Conservation (phyloP, 1,140 invertebrate genomes). For the Leguminivora glycinivorella region DNA sequence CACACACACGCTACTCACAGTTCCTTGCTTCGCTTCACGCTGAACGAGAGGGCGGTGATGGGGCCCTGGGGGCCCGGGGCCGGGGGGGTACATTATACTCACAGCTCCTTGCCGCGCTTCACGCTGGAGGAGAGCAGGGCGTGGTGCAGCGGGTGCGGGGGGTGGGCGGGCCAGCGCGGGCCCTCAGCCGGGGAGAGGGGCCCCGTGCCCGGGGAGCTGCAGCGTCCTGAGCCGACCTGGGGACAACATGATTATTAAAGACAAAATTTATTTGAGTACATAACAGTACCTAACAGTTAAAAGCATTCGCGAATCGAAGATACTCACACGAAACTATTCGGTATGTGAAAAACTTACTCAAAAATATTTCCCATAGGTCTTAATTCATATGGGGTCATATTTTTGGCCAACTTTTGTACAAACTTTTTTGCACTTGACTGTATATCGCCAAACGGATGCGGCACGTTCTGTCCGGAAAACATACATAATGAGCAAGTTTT, state of each 20-base stretch:
- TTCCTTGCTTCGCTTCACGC: constrained; percentile 72
- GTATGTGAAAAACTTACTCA: too few species aligned
- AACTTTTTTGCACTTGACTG: too few species aligned
- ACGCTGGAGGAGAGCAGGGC: constrained; percentile 68
- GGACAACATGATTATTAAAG: background rate
- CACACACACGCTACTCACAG: constrained; percentile 63
- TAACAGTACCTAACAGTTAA: too few species aligned
- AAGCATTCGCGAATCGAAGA: too few species aligned
- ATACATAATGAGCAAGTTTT: too few species aligned
- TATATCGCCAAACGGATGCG: too few species aligned
- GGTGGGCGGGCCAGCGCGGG: constrained; percentile 68
- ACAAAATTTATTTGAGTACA: background rate
- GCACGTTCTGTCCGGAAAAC: too few species aligned
- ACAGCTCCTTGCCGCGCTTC: constrained; percentile 76
- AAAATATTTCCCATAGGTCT: too few species aligned
- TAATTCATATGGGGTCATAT: too few species aligned
- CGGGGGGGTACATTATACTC: constrained; percentile 56
- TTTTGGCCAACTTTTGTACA: too few species aligned
- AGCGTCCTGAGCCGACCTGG: constrained; percentile 71
- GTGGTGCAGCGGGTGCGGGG: constrained; percentile 73
- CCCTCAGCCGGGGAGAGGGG: constrained; percentile 70
- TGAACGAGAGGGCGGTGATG: constrained; percentile 67
- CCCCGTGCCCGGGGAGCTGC: constrained; percentile 72
- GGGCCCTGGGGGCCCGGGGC: constrained; percentile 67
- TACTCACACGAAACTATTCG: too few species aligned